Conservation (phyloP, 2,113 vertebrate genomes). For the Dasyurus viverrinus region DNA sequence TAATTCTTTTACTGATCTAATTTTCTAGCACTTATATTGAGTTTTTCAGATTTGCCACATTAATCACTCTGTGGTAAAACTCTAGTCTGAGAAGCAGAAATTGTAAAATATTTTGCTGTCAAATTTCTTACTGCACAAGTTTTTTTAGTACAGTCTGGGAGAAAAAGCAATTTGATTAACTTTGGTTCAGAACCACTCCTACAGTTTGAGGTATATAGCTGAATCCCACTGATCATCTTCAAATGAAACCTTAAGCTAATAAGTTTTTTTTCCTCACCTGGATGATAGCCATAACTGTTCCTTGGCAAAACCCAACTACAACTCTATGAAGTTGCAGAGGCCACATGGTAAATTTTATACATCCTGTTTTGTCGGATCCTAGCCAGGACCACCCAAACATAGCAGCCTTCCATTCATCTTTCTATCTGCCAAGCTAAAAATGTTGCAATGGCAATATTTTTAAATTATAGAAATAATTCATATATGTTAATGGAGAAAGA, state of each 20-base stretch:
- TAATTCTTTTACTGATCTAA: constrained; percentile 15
- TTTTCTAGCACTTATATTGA: not conserved
- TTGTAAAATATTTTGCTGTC: not conserved
- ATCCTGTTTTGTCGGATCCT: not conserved
- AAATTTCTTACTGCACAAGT: not conserved
- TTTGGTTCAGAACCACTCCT: not conserved
- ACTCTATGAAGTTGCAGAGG: constrained; percentile 28
- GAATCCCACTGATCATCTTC: not conserved
- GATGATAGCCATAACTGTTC: not conserved
- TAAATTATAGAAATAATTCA: not conserved
- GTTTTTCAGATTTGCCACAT: constrained; percentile 13
- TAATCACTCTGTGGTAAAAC: not conserved
- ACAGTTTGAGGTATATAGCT: not conserved
- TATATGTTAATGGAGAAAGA: not conserved
- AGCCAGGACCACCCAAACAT: not conserved
- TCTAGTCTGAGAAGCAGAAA: not conserved
- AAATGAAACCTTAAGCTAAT: constrained; percentile 15
- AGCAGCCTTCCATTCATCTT: not conserved
- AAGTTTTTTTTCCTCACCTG: constrained; percentile 21
- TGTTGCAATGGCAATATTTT: constrained; percentile 1
- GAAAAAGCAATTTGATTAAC: not conserved
- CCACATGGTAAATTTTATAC: not conserved
- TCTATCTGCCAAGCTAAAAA: not conserved
- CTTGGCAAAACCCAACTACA: constrained; percentile 35
- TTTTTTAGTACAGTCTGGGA: not conserved